These are phyloP conservation scores for Brachionus asplanchnoidis DNA, from an alignment of 1,140 invertebrate genomes.

Conservation along the genomic window DNA sequence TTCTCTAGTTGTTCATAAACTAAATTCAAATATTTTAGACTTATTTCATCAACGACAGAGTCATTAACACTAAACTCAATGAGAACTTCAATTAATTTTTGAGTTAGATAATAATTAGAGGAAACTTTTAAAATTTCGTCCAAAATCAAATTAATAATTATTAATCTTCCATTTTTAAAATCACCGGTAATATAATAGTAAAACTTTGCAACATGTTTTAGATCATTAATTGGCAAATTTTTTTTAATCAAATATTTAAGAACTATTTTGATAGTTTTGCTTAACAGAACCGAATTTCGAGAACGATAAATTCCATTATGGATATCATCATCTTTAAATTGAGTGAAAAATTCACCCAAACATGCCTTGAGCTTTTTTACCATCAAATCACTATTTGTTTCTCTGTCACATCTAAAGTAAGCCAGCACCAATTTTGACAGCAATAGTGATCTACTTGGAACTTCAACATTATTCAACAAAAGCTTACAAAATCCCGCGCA, in stretches of 20 bases:
- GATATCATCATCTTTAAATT: background rate
- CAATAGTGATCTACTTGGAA: background rate
- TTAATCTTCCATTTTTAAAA: background rate
- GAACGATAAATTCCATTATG: background rate
- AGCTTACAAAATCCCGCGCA: conserved; percentile 2
- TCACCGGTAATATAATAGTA: background rate
- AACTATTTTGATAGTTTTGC: background rate
- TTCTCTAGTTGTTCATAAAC: background rate
- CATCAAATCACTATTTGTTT: background rate
- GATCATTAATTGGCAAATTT: background rate
- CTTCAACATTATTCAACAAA: background rate
- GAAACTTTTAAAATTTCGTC: background rate
- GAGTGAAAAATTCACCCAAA: background rate
- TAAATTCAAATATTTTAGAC: background rate
- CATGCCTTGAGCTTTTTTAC: background rate
- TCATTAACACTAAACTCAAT: background rate
- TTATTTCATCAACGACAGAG: background rate
- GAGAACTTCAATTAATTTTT: background rate
- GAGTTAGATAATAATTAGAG: background rate
- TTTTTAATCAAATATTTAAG: conserved; percentile 6
- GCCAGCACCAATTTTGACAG: background rate
- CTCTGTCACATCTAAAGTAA: background rate
- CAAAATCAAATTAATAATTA: background rate
- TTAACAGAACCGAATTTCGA: background rate
- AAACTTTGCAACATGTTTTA: background rate